A percentile compares a stretch with the other conserved stretches of the same genome.
Evolutionary conservation across 2,888 invertebrate genomes (phyloP).

Genomic region (Alsophila aescularia): DNA sequence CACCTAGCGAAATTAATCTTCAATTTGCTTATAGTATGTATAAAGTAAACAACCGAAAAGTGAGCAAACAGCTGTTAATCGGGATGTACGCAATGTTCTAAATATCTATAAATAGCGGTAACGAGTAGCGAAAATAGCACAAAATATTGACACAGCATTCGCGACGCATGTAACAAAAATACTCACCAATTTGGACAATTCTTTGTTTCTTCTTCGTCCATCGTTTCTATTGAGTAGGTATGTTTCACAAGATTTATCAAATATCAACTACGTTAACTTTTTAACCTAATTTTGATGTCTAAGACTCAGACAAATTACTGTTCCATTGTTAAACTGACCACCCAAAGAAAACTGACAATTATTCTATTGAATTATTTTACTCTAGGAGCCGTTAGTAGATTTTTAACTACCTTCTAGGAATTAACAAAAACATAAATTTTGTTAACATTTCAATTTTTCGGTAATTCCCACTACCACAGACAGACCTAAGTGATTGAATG

Average conservation of each 20-base stretch:
- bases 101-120: conserved; percentile 77
- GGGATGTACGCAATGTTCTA: conserved; percentile 66
- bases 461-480: conserved; percentile 52
- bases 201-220: conserved; percentile 73
- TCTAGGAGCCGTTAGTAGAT: background rate
- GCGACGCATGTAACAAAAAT: conserved; percentile 33
- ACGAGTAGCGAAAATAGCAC: conserved; percentile 73
- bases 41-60: conserved; percentile 67
- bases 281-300: conserved; percentile 15
- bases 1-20: background rate
- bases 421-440: conserved; percentile 38
- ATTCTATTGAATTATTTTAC: background rate
- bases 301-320: background rate
- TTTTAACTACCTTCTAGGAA: conserved; percentile 20
- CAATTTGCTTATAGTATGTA: conserved; percentile 8
- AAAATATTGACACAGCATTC: conserved; percentile 66
- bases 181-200: conserved; percentile 82
- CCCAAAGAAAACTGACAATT: too few relatives aligned
- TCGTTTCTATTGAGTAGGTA: conserved; percentile 39
- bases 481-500: conserved; percentile 16
- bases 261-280: background rate
- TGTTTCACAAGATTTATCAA: background rate
- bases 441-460: conserved; percentile 43
- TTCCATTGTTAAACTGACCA: background rate
- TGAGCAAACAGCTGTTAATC: conserved; percentile 57